Conservation (phyloP, 1,140 invertebrate genomes). For the Melitaea cinxia region DNA sequence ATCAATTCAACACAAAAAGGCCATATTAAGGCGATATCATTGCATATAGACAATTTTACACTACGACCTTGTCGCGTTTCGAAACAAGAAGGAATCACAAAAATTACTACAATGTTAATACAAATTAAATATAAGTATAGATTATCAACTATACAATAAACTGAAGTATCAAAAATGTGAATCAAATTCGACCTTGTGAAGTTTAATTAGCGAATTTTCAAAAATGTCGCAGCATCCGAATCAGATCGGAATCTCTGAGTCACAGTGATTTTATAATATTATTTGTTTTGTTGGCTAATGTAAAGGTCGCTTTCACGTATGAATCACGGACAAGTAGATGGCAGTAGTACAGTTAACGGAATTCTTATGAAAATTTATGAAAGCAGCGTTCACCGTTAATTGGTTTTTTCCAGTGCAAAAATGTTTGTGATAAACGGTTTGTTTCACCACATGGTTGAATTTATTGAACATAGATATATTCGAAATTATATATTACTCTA, state of each 20-base stretch:
- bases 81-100: no score
- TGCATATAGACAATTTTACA: no score
- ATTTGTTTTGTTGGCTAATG: constrained; percentile 44
- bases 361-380: constrained; percentile 25
- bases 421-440: neutral
- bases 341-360: constrained; percentile 24
- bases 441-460: neutral
- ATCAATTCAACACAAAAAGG: no score
- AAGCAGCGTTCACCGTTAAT: neutral
- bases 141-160: no score
- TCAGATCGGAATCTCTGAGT: constrained; percentile 35
- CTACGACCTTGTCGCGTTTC: no score
- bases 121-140: no score
- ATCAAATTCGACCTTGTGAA: constrained; percentile 10
- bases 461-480: no score
- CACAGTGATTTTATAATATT: constrained; percentile 36
- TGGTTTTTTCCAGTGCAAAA: neutral
- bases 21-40: no score
- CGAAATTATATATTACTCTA: no score
- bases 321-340: constrained; percentile 23
- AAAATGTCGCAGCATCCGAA: constrained; percentile 26
- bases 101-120: no score
- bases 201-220: constrained; percentile 21
- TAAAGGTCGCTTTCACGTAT: constrained; percentile 60
- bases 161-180: neutral